Conservation (phyloP, 2,888 invertebrate genomes). For the Gonocerus acuteangulatus region DNA sequence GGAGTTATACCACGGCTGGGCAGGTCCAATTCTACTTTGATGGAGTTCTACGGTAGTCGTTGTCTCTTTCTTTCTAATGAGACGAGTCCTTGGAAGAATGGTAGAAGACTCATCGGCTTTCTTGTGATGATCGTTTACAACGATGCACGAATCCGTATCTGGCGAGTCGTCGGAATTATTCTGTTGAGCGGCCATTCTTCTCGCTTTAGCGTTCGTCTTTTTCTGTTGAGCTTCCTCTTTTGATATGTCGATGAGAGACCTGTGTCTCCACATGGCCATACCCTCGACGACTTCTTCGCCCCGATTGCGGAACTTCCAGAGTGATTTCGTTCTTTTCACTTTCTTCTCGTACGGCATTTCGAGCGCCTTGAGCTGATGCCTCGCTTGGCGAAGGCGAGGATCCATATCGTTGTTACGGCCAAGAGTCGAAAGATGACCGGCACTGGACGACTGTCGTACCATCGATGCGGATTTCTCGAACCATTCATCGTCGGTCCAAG, state of each 20-base stretch:
- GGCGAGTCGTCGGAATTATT: slow-evolving; percentile 45
- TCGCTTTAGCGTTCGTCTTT: slow-evolving; percentile 39
- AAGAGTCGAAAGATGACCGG: slow-evolving; percentile 46
- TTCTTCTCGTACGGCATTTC: slow-evolving; percentile 43
- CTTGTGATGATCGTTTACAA: slow-evolving; percentile 64
- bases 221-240: slow-evolving; percentile 30
- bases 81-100: slow-evolving; percentile 56
- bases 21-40: slow-evolving; percentile 20
- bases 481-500: slow-evolving; percentile 22
- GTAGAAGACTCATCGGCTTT: slow-evolving; percentile 37
- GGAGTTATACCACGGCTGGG: slow-evolving; percentile 39
- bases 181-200: slow-evolving; percentile 18
- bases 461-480: slow-evolving; percentile 7
- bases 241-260: slow-evolving; percentile 66
- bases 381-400: slow-evolving; percentile 47
- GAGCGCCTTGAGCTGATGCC: slow-evolving; percentile 33
- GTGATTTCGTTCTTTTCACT: slow-evolving; percentile 74
- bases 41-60: slow-evolving; percentile 26
- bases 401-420: slow-evolving; percentile 48
- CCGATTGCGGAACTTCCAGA: slow-evolving; percentile 70
- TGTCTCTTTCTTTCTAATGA: slow-evolving; percentile 46
- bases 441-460: slow-evolving; percentile 37
- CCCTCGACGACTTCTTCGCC: slow-evolving; percentile 63
- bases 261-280: slow-evolving; percentile 79
- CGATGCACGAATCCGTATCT: slow-evolving; percentile 58